A percentile compares a stretch with the other conserved stretches of the same genome.
Evolutionary conservation across 2,797 vertebrate genomes (phyloP).

Genomic region (Cephalopachus bancanus): DNA sequence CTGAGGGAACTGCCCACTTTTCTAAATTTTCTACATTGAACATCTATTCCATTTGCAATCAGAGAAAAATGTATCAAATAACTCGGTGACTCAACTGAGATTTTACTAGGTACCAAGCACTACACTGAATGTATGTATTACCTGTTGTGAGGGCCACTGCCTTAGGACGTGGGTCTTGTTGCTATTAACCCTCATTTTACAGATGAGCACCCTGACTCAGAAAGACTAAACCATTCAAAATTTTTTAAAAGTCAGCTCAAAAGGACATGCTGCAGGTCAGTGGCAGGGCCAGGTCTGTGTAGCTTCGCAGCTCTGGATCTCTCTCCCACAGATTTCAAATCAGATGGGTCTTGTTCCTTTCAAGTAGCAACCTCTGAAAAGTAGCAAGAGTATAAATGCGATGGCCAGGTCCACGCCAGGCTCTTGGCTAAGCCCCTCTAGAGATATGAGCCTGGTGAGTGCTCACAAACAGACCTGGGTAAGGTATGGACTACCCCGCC

Average conservation of each 20-base stretch:
- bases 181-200: background rate
- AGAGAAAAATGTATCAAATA: background rate
- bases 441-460: background rate
- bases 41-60: background rate
- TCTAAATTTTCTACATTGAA: background rate
- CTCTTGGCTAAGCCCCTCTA: background rate
- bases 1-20: too few species aligned
- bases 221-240: background rate
- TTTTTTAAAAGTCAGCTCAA: background rate
- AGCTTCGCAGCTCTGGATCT: background rate
- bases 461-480: background rate
- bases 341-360: background rate
- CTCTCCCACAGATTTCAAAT: background rate
- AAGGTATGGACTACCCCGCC: too few species aligned
- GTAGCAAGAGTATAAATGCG: background rate
- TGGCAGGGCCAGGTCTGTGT: background rate
- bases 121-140: rapidly evolving
- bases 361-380: background rate
- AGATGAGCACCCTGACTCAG: background rate
- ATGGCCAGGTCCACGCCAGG: background rate
- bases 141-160: too few species aligned
- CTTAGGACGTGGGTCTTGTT: background rate
- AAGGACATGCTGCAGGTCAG: background rate
- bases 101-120: background rate
- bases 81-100: background rate